A percentile compares a stretch with the other conserved stretches of the same genome.
Conservation (phyloP, 2,888 invertebrate genomes). For the Oeneis ivallda region DNA sequence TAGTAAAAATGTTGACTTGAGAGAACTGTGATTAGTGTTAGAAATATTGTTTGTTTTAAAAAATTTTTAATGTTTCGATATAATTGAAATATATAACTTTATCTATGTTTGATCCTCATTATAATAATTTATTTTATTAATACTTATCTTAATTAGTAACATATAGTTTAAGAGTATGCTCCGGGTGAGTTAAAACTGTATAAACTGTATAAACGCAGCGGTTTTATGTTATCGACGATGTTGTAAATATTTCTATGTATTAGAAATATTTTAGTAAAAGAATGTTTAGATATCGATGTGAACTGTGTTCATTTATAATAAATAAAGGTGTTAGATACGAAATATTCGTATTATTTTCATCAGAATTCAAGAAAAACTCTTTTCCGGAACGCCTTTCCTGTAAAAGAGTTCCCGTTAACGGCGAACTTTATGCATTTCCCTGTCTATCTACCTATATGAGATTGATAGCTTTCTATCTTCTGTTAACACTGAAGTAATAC, state of each 20-base stretch:
- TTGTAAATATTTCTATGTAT: conserved; percentile 39
- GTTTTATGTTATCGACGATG: conserved; percentile 28
- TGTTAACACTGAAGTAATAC: too few species aligned
- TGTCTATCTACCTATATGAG: too few species aligned
- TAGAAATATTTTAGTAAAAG: conserved; percentile 42
- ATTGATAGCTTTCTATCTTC: too few species aligned
- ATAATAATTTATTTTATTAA: not conserved
- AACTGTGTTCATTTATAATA: conserved; percentile 75
- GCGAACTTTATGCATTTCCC: too few species aligned
- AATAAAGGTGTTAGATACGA: conserved; percentile 72
- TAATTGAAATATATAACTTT: not conserved
- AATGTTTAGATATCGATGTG: conserved; percentile 60
- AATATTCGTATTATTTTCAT: conserved; percentile 6
- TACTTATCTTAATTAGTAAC: conserved; percentile 5
- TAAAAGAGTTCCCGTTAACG: too few species aligned
- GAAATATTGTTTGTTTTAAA: not conserved
- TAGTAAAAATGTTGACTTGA: conserved; percentile 4
- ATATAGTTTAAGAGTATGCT: conserved; percentile 47
- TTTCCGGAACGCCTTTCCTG: too few species aligned
- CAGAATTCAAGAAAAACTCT: too few species aligned
- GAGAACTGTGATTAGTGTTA: conserved; percentile 16
- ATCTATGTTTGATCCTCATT: not conserved
- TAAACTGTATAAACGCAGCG: conserved; percentile 30
- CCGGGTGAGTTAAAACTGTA: conserved; percentile 64
- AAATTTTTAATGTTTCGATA: not conserved